Percentiles rank a stretch among this genome's conserved stretches.
These are phyloP conservation scores for Drosophila miranda DNA, from an alignment of 1,140 invertebrate species.

Conservation along the genomic window DNA sequence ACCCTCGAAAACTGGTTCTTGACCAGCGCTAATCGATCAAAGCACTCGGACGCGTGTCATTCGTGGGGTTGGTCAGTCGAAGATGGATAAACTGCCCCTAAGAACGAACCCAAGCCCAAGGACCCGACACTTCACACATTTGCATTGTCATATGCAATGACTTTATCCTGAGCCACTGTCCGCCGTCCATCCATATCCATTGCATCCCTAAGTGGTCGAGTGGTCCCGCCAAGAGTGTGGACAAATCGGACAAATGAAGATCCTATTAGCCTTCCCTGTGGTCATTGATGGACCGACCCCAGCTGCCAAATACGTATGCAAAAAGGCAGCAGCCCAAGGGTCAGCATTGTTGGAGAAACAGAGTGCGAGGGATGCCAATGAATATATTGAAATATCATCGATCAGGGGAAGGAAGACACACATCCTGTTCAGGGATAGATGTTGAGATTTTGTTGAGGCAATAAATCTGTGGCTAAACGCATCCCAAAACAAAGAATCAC, in stretches of 20 bases:
- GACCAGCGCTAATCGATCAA: conserved; percentile 47
- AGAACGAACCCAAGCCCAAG: neutral
- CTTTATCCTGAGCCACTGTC: conserved; percentile 29
- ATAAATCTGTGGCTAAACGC: conserved; percentile 69
- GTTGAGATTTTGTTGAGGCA: conserved; percentile 42
- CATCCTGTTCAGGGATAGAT: conserved; percentile 29
- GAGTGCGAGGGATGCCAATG: conserved; percentile 13
- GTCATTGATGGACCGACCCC: conserved; percentile 34
- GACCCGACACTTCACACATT: conserved; percentile 49
- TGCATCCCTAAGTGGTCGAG: conserved; percentile 29
- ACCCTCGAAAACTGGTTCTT: conserved; percentile 56
- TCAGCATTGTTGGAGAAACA: conserved; percentile 25
- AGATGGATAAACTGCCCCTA: conserved; percentile 35
- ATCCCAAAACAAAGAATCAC: conserved; percentile 56
- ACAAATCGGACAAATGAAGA: conserved; percentile 53
- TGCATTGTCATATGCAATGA: conserved; percentile 53
- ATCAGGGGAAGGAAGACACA: conserved; percentile 4
- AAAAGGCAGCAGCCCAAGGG: conserved; percentile 27
- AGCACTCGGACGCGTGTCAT: conserved; percentile 59
- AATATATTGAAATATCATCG: conserved; percentile 59
- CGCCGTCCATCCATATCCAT: conserved; percentile 21
- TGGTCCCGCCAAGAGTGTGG: conserved; percentile 26
- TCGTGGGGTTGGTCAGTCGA: conserved; percentile 47
- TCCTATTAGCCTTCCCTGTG: conserved; percentile 49
- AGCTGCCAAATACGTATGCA: conserved; percentile 26